Evolutionary conservation across 2,888 invertebrate species (phyloP).

Genomic region (Arrhopalites spinosus): DNA sequence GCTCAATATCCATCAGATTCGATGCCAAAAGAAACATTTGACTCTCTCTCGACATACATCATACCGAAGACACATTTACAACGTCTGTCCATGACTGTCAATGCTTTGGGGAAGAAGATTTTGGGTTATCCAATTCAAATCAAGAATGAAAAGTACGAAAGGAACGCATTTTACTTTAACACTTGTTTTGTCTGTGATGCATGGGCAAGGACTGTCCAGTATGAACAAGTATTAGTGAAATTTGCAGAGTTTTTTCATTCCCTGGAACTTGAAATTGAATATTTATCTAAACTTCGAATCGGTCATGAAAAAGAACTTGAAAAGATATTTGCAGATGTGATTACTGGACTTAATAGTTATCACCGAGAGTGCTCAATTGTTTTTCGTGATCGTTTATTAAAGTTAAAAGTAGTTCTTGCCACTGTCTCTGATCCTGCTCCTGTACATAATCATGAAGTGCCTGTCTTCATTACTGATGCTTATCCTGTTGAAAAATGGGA

Average conservation of each 20-base stretch:
- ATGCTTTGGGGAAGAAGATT: slow-evolving; percentile 81
- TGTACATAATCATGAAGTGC: slow-evolving; percentile 88
- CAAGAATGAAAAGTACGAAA: slow-evolving; percentile 82
- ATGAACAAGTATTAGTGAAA: slow-evolving; percentile 92
- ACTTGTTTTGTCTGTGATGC: slow-evolving; percentile 92
- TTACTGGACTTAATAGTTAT: slow-evolving; percentile 53
- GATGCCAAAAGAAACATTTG: slow-evolving; percentile 90
- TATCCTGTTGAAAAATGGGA: slow-evolving; percentile 80
- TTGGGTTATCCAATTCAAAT: slow-evolving; percentile 91
- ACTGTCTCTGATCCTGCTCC: slow-evolving; percentile 75
- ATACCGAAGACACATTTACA: slow-evolving; percentile 93
- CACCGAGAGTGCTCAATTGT: slow-evolving; percentile 43
- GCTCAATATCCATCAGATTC: slow-evolving; percentile 80
- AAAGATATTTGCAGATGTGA: slow-evolving; percentile 67
- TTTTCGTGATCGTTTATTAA: slow-evolving; percentile 68
- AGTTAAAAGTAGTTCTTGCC: slow-evolving; percentile 83
- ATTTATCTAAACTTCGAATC: slow-evolving; percentile 68
- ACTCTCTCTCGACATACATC: slow-evolving; percentile 90
- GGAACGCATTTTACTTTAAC: slow-evolving; percentile 95
- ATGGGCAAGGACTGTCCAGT: slow-evolving; percentile 85
- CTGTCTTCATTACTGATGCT: slow-evolving; percentile 74
- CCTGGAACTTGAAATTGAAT: slow-evolving; percentile 82
- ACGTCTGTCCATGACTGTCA: slow-evolving; percentile 87
- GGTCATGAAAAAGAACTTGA: slow-evolving; percentile 65
- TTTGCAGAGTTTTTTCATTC: slow-evolving; percentile 79